phyloP scores from a whole-genome alignment of 2,113 vertebrate species.

The Petroica traversi region DNA sequence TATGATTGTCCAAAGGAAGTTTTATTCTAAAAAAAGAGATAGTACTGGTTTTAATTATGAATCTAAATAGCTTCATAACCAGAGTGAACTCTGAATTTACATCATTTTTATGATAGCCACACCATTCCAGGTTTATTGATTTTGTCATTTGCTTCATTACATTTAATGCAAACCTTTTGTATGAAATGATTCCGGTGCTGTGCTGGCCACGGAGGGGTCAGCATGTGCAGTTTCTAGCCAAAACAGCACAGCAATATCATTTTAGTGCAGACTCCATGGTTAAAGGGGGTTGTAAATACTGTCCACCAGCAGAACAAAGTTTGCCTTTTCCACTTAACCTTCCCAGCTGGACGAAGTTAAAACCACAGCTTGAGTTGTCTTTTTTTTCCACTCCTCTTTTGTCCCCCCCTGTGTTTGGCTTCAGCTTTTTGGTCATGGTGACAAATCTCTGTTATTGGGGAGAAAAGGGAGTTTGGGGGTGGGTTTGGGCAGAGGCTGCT shows the following conservation, averaged over 20 bases:
- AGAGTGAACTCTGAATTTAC: conserved; percentile 77
- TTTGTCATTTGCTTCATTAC: conserved; percentile 81
- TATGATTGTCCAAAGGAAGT: conserved; percentile 75
- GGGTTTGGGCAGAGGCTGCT: neutral
- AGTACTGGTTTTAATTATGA: conserved; percentile 81
- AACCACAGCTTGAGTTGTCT: neutral
- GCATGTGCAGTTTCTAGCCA: neutral
- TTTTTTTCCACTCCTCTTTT: neutral
- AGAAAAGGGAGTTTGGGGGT: neutral
- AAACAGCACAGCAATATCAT: conserved; percentile 38
- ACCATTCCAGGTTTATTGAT: conserved; percentile 79
- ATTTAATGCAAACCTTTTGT: conserved; percentile 68
- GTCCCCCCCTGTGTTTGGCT: neutral
- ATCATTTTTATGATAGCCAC: conserved; percentile 81
- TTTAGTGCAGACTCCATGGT: conserved; percentile 31
- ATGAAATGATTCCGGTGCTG: conserved; percentile 12
- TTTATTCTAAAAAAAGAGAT: conserved; percentile 73
- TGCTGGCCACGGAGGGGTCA: conserved; percentile 53
- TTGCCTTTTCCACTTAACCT: conserved; percentile 23
- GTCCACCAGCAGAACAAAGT: conserved; percentile 40
- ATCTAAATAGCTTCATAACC: conserved; percentile 81
- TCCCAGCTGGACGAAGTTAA: conserved; percentile 32
- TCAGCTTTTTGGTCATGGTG: neutral
- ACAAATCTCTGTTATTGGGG: neutral
- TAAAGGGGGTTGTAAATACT: conserved; percentile 16